A percentile compares a stretch with the other conserved stretches of the same genome.
Evolutionary conservation across 2,797 vertebrate genomes (phyloP).

Genomic region (Coregonus sp.): DNA sequence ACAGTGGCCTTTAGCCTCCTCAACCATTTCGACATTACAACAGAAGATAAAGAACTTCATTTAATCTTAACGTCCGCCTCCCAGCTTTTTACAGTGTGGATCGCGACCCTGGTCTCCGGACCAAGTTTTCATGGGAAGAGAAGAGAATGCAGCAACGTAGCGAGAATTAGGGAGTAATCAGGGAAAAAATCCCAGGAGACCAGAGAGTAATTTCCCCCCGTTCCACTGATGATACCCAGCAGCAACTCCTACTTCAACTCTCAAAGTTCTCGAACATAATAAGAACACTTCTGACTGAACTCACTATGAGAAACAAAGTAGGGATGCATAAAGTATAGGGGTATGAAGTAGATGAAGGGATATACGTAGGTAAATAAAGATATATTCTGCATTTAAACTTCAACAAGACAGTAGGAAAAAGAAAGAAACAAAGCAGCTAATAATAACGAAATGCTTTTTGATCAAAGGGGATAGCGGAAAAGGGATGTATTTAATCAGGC

Average conservation of each 20-base stretch:
- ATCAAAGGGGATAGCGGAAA: constrained; percentile 71
- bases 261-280: constrained; percentile 50
- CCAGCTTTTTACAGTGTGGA: constrained; percentile 24
- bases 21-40: constrained; percentile 23
- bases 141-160: constrained; percentile 45
- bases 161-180: constrained; percentile 72
- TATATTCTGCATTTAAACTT: constrained; percentile 49
- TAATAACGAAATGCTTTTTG: constrained; percentile 71
- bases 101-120: constrained; percentile 25
- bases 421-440: constrained; percentile 52
- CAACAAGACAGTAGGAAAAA: constrained; percentile 55
- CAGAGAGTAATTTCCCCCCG: constrained; percentile 61
- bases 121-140: constrained; percentile 75
- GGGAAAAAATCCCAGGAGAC: constrained; percentile 71
- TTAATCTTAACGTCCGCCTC: constrained; percentile 33
- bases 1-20: neutral
- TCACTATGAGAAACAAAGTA: constrained; percentile 29
- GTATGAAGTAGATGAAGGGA: constrained; percentile 48
- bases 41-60: constrained; percentile 48
- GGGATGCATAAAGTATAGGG: neutral
- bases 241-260: constrained; percentile 47
- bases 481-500: constrained; percentile 82
- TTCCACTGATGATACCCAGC: constrained; percentile 71
- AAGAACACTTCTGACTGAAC: constrained; percentile 49
- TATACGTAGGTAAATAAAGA: neutral